phyloP scores from a whole-genome alignment of 2,113 vertebrate species.

The Pluvialis apricaria region DNA sequence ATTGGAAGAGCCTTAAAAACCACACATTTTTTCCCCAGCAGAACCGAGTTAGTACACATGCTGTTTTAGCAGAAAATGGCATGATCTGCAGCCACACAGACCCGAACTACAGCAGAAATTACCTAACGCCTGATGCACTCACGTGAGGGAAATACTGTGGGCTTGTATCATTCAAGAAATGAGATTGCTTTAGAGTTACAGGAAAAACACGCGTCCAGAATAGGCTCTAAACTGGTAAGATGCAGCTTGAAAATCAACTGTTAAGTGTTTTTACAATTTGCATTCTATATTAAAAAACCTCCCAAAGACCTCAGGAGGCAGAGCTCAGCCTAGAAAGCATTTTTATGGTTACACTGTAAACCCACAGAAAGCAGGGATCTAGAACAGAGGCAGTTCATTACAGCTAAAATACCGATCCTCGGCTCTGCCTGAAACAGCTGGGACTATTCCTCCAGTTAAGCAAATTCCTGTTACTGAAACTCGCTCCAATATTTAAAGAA shows the following conservation, averaged over 20 bases:
- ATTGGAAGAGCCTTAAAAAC: background rate
- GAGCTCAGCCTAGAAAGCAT: slow-evolving; percentile 7
- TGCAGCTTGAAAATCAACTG: background rate
- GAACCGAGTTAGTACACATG: rapidly evolving
- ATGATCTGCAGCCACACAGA: background rate
- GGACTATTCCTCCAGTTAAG: background rate
- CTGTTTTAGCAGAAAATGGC: background rate
- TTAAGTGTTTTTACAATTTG: background rate
- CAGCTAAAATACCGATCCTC: background rate
- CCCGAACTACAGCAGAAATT: background rate
- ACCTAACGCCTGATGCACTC: background rate
- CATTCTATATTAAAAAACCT: background rate
- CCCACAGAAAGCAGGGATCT: background rate
- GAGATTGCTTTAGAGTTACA: background rate
- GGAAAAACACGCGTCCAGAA: background rate
- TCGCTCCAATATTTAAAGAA: background rate
- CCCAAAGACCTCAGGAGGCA: background rate
- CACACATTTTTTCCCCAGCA: background rate
- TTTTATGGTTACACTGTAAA: background rate
- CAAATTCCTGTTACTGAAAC: slow-evolving; percentile 11
- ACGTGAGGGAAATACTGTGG: background rate
- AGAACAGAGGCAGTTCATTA: background rate
- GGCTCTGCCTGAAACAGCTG: background rate
- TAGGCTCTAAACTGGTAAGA: background rate
- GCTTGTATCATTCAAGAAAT: background rate